Evolutionary conservation across 2,888 invertebrate genomes (phyloP).

Genomic region (Limnephilus rhombicus): DNA sequence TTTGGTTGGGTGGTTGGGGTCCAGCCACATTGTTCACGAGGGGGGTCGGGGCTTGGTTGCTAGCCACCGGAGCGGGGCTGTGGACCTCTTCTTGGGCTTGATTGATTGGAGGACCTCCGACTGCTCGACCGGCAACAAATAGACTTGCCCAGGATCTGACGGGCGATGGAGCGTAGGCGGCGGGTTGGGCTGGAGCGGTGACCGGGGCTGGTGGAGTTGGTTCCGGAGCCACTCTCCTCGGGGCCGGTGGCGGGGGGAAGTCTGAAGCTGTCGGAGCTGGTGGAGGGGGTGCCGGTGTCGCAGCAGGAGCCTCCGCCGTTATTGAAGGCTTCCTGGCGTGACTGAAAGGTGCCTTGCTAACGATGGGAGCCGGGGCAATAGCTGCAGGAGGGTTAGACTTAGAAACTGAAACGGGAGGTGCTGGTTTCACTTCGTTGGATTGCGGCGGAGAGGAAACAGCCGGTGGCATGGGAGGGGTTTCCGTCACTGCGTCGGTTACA

Average conservation of each 20-base stretch:
- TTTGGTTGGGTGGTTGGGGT: conserved; percentile 70
- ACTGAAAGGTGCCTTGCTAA: conserved; percentile 75
- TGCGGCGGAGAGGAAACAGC: conserved; percentile 69
- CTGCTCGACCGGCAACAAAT: conserved; percentile 75
- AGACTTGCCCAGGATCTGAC: conserved; percentile 84
- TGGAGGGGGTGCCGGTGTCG: conserved; percentile 71
- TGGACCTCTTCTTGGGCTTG: conserved; percentile 13
- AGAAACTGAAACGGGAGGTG: conserved; percentile 71
- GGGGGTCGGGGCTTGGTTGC: conserved; percentile 67
- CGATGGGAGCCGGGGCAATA: conserved; percentile 75
- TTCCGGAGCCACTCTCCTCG: conserved; percentile 71
- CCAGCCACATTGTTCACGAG: neutral
- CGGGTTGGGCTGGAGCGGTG: conserved; percentile 67
- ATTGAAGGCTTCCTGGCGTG: conserved; percentile 73
- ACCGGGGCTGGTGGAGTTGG: conserved; percentile 67
- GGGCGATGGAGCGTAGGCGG: conserved; percentile 70
- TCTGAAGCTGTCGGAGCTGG: conserved; percentile 72
- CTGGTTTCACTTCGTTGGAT: conserved; percentile 71
- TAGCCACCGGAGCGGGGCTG: conserved; percentile 53
- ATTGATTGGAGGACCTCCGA: neutral
- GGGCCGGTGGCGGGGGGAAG: conserved; percentile 73
- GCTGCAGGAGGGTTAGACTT: conserved; percentile 73
- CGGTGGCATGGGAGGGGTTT: conserved; percentile 69
- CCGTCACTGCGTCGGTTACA: conserved; percentile 71
- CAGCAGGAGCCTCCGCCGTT: conserved; percentile 72